Conservation (phyloP, 1,140 invertebrate species). For the Lutraria rhynchaena region DNA sequence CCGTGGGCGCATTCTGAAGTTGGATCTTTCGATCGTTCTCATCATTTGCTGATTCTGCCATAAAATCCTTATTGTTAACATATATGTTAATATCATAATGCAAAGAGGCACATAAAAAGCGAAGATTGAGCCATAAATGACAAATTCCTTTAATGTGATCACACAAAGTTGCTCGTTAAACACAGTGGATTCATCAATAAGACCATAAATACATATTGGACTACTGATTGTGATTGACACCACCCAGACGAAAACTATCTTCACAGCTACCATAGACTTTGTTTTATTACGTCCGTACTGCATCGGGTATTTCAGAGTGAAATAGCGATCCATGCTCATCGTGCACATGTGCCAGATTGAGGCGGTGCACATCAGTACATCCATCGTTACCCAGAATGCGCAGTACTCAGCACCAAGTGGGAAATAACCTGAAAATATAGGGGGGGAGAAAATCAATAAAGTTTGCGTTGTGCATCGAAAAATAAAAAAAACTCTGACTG, state of each 20-base stretch:
- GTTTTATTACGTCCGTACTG: constrained; percentile 94
- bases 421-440: constrained; percentile 90
- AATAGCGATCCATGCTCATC: constrained; percentile 92
- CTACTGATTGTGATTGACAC: constrained; percentile 94
- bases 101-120: constrained; percentile 97
- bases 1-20: constrained; percentile 58
- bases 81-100: constrained; percentile 97
- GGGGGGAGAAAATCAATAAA: not conserved
- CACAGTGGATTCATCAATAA: constrained; percentile 83
- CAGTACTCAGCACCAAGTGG: constrained; percentile 93
- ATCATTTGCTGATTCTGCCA: constrained; percentile 77
- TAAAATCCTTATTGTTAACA: constrained; percentile 89
- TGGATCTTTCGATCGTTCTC: constrained; percentile 71
- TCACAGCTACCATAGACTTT: constrained; percentile 90
- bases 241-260: constrained; percentile 95
- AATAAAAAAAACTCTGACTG: no score
- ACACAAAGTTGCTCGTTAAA: constrained; percentile 86
- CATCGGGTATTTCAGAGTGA: constrained; percentile 81
- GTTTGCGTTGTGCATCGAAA: no score
- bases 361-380: constrained; percentile 96
- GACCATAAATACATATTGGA: constrained; percentile 93
- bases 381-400: constrained; percentile 96
- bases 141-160: constrained; percentile 85
- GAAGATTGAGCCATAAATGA: constrained; percentile 94
- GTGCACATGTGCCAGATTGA: constrained; percentile 99